phyloP scores from a whole-genome alignment of 2,888 invertebrate genomes.

The Saturnia pavonia region DNA sequence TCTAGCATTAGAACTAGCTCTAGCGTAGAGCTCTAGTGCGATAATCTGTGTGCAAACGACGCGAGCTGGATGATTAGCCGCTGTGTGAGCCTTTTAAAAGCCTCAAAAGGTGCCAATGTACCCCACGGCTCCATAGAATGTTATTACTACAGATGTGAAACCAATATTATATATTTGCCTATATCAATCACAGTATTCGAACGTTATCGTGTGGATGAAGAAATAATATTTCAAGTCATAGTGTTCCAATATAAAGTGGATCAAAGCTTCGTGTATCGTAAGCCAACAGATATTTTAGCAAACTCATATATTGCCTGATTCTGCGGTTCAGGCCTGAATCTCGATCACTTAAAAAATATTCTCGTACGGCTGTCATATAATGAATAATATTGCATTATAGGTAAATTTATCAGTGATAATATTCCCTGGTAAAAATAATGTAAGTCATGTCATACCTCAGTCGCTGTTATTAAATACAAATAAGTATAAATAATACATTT shows the following conservation, averaged over 20 bases:
- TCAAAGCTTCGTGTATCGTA: neutral
- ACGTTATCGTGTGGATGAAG: neutral
- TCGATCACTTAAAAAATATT: no score
- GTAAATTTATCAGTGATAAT: no score
- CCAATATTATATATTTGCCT: neutral
- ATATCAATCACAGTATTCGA: neutral
- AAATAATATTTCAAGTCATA: neutral
- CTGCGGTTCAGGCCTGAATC: no score
- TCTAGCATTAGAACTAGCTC: neutral
- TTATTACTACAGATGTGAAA: constrained; percentile 5
- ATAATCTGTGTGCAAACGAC: constrained; percentile 48
- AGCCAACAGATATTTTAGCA: no score
- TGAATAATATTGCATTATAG: no score
- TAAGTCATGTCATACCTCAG: no score
- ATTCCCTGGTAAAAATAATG: no score
- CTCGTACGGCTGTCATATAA: no score
- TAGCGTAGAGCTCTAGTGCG: constrained; percentile 27
- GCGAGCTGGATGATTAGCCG: constrained; percentile 58
- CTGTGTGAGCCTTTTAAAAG: constrained; percentile 64
- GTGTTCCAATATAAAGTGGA: neutral
- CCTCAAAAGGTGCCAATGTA: constrained; percentile 53
- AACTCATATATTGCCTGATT: no score
- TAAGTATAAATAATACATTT: no score
- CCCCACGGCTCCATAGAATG: constrained; percentile 32
- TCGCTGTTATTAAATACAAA: no score